A percentile compares a stretch with the other conserved stretches of the same genome.
These are phyloP conservation scores for Melitaea athalia DNA, from an alignment of 2,888 invertebrate genomes.

Conservation along the genomic window DNA sequence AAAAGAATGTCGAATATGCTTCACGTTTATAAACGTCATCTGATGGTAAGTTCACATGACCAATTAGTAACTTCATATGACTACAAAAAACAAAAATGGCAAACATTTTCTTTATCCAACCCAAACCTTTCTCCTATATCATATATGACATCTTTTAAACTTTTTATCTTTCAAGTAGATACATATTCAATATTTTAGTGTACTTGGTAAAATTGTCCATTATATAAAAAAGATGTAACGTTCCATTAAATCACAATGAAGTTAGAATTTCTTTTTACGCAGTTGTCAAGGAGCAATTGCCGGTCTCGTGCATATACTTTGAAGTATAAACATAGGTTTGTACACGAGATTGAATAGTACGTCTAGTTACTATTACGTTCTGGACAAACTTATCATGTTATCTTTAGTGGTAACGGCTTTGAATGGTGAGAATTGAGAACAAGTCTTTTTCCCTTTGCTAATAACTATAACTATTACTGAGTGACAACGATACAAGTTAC, in stretches of 20 bases:
- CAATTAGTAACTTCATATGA: too few species aligned
- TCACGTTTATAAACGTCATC: too few species aligned
- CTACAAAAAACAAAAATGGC: too few species aligned
- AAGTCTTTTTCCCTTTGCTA: slow-evolving; percentile 28
- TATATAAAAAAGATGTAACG: not conserved
- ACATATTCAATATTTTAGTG: too few species aligned
- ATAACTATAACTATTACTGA: not conserved
- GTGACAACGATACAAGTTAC: not conserved
- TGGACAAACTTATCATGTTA: slow-evolving; percentile 35
- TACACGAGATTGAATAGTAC: slow-evolving; percentile 1
- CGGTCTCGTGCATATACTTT: slow-evolving; percentile 25
- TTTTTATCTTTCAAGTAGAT: too few species aligned
- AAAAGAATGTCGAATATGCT: too few species aligned
- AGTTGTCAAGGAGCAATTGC: slow-evolving; percentile 29
- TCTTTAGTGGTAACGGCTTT: slow-evolving; percentile 28
- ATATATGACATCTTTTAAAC: too few species aligned
- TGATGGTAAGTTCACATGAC: too few species aligned
- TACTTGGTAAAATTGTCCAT: too few species aligned
- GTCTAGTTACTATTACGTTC: slow-evolving; percentile 30
- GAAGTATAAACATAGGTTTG: slow-evolving; percentile 27
- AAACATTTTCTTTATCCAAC: too few species aligned
- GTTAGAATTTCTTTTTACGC: slow-evolving; percentile 16
- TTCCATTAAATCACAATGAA: slow-evolving; percentile 15
- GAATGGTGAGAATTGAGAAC: slow-evolving; percentile 31
- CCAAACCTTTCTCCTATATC: too few species aligned